phyloP scores from a whole-genome alignment of 2,797 vertebrate species.

The Menidia menidia region DNA sequence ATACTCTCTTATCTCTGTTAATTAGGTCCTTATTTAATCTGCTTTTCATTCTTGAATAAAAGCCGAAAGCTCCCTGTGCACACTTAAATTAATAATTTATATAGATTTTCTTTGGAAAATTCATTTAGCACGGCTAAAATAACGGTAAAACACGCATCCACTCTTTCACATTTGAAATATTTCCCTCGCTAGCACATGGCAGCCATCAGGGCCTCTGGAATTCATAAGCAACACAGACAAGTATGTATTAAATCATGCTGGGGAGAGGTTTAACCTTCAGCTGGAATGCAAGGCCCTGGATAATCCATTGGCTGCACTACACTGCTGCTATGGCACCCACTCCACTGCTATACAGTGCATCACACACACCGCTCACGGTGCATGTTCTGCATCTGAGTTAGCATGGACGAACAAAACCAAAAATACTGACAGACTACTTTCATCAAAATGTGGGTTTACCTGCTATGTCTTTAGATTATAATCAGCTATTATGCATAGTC shows the following conservation, averaged over 20 bases:
- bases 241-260: conserved; percentile 76
- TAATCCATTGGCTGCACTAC: conserved; percentile 66
- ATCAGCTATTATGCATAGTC: background rate
- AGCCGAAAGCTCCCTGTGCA: conserved; percentile 28
- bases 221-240: conserved; percentile 79
- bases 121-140: conserved; percentile 23
- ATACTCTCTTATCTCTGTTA: conserved; percentile 7
- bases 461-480: background rate
- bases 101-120: conserved; percentile 1
- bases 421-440: background rate
- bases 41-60: conserved; percentile 32
- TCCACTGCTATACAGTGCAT: conserved; percentile 20
- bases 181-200: conserved; percentile 62
- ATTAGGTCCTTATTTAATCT: conserved; percentile 27
- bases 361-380: conserved; percentile 6
- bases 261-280: conserved; percentile 77
- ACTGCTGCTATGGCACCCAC: conserved; percentile 41
- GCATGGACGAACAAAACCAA: background rate
- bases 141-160: conserved; percentile 6
- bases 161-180: conserved; percentile 64
- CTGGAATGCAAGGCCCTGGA: conserved; percentile 71
- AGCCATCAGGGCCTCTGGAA: conserved; percentile 72
- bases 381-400: conserved; percentile 13
- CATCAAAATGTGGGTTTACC: background rate
- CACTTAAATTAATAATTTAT: conserved; percentile 25